Evolutionary conservation across 2,797 vertebrate genomes (phyloP).

Genomic region (Neopelma chrysocephalum): DNA sequence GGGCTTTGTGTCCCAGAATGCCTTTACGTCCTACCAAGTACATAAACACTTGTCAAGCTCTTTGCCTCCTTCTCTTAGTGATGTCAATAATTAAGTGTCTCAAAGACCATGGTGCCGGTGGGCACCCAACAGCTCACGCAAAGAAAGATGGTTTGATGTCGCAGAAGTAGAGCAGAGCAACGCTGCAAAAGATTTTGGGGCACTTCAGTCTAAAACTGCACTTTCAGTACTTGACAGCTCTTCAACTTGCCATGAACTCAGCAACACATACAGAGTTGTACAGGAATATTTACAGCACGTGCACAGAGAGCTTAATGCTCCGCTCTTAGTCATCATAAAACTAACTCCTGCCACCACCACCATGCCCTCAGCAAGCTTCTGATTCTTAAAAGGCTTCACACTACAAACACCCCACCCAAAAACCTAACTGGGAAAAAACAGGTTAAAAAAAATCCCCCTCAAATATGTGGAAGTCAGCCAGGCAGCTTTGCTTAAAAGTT

Average conservation of each 20-base stretch:
- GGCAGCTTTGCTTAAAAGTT: neutral
- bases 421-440: neutral
- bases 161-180: neutral
- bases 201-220: neutral
- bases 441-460: neutral
- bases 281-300: neutral
- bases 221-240: neutral
- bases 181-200: neutral
- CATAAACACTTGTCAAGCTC: neutral
- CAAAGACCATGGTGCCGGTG: rapidly evolving
- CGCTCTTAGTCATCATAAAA: neutral
- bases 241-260: neutral
- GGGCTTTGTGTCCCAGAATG: neutral
- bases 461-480: neutral
- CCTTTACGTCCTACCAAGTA: neutral
- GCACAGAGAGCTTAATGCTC: neutral
- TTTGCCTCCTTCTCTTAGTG: neutral
- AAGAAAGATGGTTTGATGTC: neutral
- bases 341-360: neutral
- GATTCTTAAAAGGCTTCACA: neutral
- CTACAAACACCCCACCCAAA: neutral
- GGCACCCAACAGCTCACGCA: neutral
- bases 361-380: neutral
- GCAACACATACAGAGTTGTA: rapidly evolving
- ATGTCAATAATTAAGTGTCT: neutral